Base-by-base conservation (phyloP, 2,888 invertebrate species). In the Aspidiotus rigidus region DNA sequence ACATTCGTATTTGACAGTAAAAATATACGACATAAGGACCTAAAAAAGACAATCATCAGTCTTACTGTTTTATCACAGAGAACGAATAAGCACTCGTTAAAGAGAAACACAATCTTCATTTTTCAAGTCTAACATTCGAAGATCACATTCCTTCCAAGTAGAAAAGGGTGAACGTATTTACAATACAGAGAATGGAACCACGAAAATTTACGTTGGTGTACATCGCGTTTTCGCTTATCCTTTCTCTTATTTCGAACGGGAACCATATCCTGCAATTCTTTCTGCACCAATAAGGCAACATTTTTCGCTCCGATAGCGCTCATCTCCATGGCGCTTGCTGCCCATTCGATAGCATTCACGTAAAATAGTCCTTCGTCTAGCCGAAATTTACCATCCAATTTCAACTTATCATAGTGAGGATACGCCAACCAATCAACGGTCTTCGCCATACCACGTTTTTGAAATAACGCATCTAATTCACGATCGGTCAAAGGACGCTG, bases 261-360 rank as follows among this genome's bases (percentile, higher is more conserved):
- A 13, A 49, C 49, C n/a, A 13, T 6, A 49, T 28, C 28, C 28
- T 28, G 57, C 5, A 55, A 40, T 56, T 66, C 69, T 66, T 82
- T 79, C 72, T 78, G 76, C 0, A 81, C 80, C 59, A 85, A 76
- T 63, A 83, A 76, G 10, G 85, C 86, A 40, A 82, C 81, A 77
- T 86, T 86, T 74, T 81, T 80, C 5, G 81, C 85, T 56, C 81
- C 81, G 71, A 86, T 81, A 8, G 80, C 80, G 75, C 82, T 82
- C 84, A 85, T 86, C 78, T 86, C 86, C 82, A 86, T 86, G 0
- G 85, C 84, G 75, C 85, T 85, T 0, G 85, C 84, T 2, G 82
- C 82, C 81, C 82, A 82, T 75, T 86, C 86, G 64, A 86, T 82
- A 7, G 83, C 82, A 78, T 85, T 86, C 0, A 83, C 75, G 74